Base-by-base conservation (phyloP, 2,797 vertebrate genomes). In the Coluber constrictor region DNA sequence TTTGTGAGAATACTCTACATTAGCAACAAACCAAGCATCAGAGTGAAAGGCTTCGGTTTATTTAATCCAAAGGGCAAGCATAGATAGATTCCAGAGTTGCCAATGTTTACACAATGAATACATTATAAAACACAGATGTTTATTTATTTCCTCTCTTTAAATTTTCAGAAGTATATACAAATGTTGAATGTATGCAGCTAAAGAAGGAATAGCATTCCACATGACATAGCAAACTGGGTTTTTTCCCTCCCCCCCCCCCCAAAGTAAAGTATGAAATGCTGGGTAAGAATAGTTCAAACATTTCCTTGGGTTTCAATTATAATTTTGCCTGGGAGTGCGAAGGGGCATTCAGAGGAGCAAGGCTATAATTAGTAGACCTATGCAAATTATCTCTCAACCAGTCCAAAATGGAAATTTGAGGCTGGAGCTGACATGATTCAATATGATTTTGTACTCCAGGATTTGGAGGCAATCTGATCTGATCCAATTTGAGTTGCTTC, bases 81-180 rank as follows among this genome's bases (percentile, higher is more conserved):
- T 63, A 89, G 59, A 63, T 43, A 70, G 51, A 70, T 90, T 61
- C 27, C 27, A 90, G 61, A 70, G 47, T 54, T 90, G 61, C 47
- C 61, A 55, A 70, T 90, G 43, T 70, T 63, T 70, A 20, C 47
- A 70, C 8, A 51, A n/a, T 90, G 61, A 70, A 88, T 88, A 88
- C 29, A 88, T 88, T 88, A 56, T n/a, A 55, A 88, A 88, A 57
- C 54, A 88, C 86, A 87, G 86, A 87, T 88, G 86, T 88, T 90
- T 51, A 54, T 54, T 83, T 54, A 90, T 18, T 54, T 54, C 29
- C 15, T 70, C 63, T n/a, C 27, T 66, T 70, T 13, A 66, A 10
- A 54, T 54, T 90, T 63, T 90, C 25, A 90, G 43, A n/a, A 8
- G 47, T 66, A 20, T 66, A 90, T n/a, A 66, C 57, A n/a, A 51